Base-by-base conservation (phyloP, 2,888 invertebrate species). In the Minunthozetes semirufus region DNA sequence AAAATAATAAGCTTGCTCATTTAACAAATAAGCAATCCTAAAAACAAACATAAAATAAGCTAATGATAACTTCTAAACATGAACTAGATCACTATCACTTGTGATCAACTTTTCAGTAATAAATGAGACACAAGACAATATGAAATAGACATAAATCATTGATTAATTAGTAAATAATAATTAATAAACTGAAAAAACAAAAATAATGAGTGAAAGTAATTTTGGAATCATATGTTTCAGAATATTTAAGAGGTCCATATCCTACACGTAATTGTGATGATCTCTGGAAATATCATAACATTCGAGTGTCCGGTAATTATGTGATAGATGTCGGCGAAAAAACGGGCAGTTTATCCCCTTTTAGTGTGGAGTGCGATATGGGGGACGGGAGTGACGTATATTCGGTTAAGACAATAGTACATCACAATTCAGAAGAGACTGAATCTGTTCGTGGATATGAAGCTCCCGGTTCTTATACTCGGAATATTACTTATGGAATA, bases 361-460 rank as follows among this genome's bases (percentile, higher is more conserved):
- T 80, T 29, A 70, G 66, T 61, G 79, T 79, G 27, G 77, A 77
- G 29, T 80, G 80, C 56, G 77, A 79, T 59, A 79, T 80, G 77
- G 78, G 77, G 13, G 76, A 78, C 56, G 78, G 76, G 13, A 61
- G 59, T 5, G 77, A 77, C 48, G 75, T 75, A 46, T 68, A 61
- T 27, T 25, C 79, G 77, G 78, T 80, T 1, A 72, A 76, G 46
- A 80, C 80, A 8, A 77, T 80, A 9, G 76, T 80, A 9, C 80
- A 79, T 73, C 80, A 80, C 53, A 77, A 80, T 72, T 74, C 77
- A 11, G 80, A 80, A 76, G 19, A 70, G 0, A 50, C 72, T 17
- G 77, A 53, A 25, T 76, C 76, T 19, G 79, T 80, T 0, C 75
- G 77, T 48, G 80, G 79, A 50, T 77, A 75, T 27, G 80, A 80